Evolutionary conservation across 2,797 vertebrate genomes (phyloP).

Genomic region (Danio tinwini): DNA sequence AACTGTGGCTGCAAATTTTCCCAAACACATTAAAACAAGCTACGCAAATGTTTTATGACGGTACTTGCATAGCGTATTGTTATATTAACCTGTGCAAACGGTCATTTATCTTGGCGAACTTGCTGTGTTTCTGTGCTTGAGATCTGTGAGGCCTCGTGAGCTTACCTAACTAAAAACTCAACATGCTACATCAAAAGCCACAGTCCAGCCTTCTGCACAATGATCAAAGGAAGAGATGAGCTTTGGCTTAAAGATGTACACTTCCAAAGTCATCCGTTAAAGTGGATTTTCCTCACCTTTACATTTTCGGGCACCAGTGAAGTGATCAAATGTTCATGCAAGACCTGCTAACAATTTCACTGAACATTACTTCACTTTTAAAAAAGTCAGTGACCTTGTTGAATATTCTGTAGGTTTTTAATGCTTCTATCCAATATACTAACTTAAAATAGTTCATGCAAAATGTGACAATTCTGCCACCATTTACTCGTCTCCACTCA

Average conservation of each 20-base stretch:
- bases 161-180: constrained; percentile 74
- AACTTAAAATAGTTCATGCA: neutral
- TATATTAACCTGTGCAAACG: constrained; percentile 80
- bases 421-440: neutral
- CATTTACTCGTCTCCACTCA: neutral
- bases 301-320: constrained; percentile 1
- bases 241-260: constrained; percentile 27
- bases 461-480: neutral
- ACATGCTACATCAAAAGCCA: constrained; percentile 68
- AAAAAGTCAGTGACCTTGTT: no score
- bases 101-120: constrained; percentile 73
- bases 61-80: constrained; percentile 76
- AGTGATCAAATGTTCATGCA: neutral
- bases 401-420: neutral
- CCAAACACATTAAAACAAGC: constrained; percentile 83
- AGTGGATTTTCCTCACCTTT: constrained; percentile 24
- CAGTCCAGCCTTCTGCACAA: constrained; percentile 47
- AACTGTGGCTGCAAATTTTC: constrained; percentile 74
- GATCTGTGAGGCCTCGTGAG: constrained; percentile 75
- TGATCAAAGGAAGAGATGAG: constrained; percentile 30
- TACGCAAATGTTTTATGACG: constrained; percentile 82
- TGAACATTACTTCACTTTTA: neutral
- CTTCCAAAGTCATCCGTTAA: constrained; percentile 44
- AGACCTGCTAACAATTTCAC: neutral
- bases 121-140: constrained; percentile 72